Conservation (phyloP, 2,797 vertebrate species). For the Scomberomorus guttatus region DNA sequence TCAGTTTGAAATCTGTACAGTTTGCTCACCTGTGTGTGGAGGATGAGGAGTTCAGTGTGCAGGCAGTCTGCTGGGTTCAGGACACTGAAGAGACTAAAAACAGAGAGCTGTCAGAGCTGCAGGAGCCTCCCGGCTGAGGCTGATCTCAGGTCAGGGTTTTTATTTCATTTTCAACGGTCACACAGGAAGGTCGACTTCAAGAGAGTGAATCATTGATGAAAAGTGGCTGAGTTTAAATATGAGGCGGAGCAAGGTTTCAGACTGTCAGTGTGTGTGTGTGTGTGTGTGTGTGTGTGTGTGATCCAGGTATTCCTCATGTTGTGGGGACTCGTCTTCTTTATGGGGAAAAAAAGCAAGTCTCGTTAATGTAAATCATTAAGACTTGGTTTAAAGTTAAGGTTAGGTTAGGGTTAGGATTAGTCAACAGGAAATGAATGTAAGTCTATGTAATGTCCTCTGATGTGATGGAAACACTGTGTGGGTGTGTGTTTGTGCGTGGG, state of each 20-base stretch:
- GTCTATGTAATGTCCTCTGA: no score
- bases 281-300: neutral
- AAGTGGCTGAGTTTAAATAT: constrained; percentile 19
- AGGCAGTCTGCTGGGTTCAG: neutral
- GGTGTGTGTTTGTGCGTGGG: neutral
- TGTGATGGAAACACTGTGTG: neutral
- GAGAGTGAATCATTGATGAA: constrained; percentile 76
- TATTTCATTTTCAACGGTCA: constrained; percentile 3
- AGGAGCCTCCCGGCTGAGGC: constrained; percentile 7
- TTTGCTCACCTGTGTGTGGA: constrained; percentile 62
- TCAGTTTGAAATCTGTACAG: neutral
- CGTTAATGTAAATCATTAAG: no score
- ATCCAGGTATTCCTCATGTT: no score
- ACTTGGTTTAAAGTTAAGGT: no score
- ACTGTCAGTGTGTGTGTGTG: neutral
- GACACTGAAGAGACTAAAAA: constrained; percentile 13
- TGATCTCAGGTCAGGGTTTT: constrained; percentile 34
- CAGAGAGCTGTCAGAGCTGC: neutral
- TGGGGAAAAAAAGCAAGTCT: no score
- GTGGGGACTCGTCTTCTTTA: no score
- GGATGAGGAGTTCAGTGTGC: constrained; percentile 3
- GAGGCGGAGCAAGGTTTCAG: constrained; percentile 42
- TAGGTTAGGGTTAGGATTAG: no score
- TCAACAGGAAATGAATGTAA: no score
- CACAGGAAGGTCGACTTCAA: constrained; percentile 46